Evolutionary conservation across 2,888 invertebrate genomes (phyloP).

Genomic region (Mesoligia furuncula): DNA sequence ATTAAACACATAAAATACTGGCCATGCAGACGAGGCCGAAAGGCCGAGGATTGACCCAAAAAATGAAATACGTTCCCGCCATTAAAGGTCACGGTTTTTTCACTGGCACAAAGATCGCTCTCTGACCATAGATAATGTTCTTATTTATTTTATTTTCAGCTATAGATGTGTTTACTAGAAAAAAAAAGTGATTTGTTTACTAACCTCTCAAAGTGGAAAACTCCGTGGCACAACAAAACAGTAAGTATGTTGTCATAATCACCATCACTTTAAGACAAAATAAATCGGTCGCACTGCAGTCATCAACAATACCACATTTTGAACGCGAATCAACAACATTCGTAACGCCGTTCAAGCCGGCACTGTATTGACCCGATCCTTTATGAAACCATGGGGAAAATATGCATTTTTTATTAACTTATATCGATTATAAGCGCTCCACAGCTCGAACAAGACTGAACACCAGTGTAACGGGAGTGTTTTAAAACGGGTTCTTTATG

Average conservation of each 20-base stretch:
- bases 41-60: constrained; percentile 11
- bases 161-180: not conserved
- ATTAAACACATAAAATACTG: constrained; percentile 14
- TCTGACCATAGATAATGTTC: not conserved
- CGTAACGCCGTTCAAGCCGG: constrained; percentile 70
- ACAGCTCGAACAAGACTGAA: constrained; percentile 66
- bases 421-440: constrained; percentile 83
- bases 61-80: constrained; percentile 51
- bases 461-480: constrained; percentile 72
- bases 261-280: constrained; percentile 76
- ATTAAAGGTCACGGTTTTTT: constrained; percentile 21
- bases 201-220: constrained; percentile 78
- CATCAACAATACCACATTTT: constrained; percentile 66
- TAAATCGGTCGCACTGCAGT: constrained; percentile 73
- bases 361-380: constrained; percentile 81
- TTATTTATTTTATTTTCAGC: constrained; percentile 6
- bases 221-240: constrained; percentile 69
- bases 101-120: constrained; percentile 8
- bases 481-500: constrained; percentile 77
- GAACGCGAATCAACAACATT: constrained; percentile 73
- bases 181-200: constrained; percentile 78
- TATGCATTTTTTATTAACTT: constrained; percentile 90
- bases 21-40: constrained; percentile 4
- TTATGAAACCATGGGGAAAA: constrained; percentile 86
- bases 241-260: constrained; percentile 67